A percentile compares a stretch with the other conserved stretches of the same genome.
These are phyloP conservation scores for Xylocampa areola DNA, from an alignment of 2,888 invertebrate species.

Conservation along the genomic window DNA sequence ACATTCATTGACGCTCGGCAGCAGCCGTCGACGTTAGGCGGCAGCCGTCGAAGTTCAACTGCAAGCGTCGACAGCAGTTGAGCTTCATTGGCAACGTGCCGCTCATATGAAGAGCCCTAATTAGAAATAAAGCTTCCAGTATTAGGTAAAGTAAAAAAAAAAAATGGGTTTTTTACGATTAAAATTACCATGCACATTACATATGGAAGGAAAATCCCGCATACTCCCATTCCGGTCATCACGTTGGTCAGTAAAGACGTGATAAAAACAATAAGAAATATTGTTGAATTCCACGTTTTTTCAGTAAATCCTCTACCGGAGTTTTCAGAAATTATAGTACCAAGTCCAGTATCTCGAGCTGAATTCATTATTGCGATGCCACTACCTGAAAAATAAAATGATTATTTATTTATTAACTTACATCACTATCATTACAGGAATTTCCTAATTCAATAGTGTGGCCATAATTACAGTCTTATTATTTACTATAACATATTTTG, in stretches of 20 bases:
- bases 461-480: no score
- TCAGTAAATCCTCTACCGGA: constrained; percentile 36
- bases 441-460: no score
- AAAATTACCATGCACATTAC: constrained; percentile 68
- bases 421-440: no score
- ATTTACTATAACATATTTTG: no score
- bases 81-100: no score
- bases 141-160: no score
- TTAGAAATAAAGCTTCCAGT: no score
- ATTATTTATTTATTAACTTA: neutral
- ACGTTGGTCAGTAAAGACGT: constrained; percentile 64
- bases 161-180: neutral
- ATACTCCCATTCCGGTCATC: constrained; percentile 68
- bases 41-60: no score
- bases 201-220: constrained; percentile 66
- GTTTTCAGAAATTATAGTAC: neutral
- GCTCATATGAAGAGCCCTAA: neutral
- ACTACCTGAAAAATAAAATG: constrained; percentile 51
- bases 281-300: constrained; percentile 44
- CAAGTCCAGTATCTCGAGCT: neutral
- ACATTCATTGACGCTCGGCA: no score
- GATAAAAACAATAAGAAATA: constrained; percentile 64
- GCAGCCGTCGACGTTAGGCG: no score
- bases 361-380: constrained; percentile 44
- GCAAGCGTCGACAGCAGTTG: no score